Evolutionary conservation across 2,888 invertebrate genomes (phyloP).

Genomic region (Drosophila testacea): DNA sequence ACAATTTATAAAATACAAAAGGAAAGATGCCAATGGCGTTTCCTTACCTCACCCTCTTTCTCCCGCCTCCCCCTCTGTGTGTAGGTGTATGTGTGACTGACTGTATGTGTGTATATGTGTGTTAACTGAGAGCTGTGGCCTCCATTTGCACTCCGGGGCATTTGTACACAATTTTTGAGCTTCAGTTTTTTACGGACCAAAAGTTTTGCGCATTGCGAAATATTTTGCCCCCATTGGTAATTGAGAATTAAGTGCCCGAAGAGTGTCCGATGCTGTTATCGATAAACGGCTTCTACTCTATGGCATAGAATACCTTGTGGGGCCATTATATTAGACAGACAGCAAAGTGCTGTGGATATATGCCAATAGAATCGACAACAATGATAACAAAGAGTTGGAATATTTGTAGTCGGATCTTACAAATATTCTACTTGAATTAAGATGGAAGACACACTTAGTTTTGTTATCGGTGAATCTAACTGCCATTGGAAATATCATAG

Average conservation of each 20-base stretch:
- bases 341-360: neutral
- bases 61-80: neutral
- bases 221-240: conserved; percentile 45
- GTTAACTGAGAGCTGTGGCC: conserved; percentile 27
- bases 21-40: conserved; percentile 63
- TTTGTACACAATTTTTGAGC: conserved; percentile 55
- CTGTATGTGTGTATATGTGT: conserved; percentile 1
- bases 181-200: conserved; percentile 43
- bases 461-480: too few relatives aligned
- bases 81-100: conserved; percentile 10
- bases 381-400: too few relatives aligned
- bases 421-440: too few relatives aligned
- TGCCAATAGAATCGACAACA: conserved; percentile 3
- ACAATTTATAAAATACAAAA: conserved; percentile 74
- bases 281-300: conserved; percentile 23
- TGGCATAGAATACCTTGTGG: conserved; percentile 2
- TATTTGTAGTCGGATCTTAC: too few relatives aligned
- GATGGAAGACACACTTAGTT: too few relatives aligned
- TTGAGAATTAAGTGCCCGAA: conserved; percentile 55
- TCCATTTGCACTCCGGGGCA: conserved; percentile 52
- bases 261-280: conserved; percentile 42
- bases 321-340: conserved; percentile 13
- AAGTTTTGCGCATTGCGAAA: conserved; percentile 54
- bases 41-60: neutral
- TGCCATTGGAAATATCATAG: too few relatives aligned